Base-by-base conservation (phyloP, 2,797 vertebrate species). In the Danionella dracula region DNA sequence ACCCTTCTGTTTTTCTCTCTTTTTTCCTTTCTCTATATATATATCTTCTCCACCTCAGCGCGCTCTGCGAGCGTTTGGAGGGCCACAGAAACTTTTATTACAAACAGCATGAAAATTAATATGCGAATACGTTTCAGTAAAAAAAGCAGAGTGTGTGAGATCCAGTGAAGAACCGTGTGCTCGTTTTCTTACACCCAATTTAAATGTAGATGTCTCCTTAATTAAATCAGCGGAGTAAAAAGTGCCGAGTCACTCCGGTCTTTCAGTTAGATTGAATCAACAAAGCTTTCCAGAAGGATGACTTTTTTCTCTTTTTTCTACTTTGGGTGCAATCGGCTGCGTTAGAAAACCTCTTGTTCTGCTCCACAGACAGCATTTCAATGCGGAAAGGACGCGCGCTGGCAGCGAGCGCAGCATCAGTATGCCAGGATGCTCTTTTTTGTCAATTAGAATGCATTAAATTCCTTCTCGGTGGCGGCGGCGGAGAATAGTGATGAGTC, bases 211-310 rank as follows among this genome's bases (percentile, higher is more conserved):
- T n/a, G n/a, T n/a, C n/a, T n/a, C n/a, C n/a, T n/a, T n/a, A n/a
- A n/a, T n/a, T n/a, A n/a, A 35, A 51, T 63, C 37, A 31, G 16
- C 32, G 9, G 32, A 57, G 21, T 35, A 11, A 51, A 63, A 63
- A 50, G 41, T 51, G 23, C 7, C 34, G 21, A 53, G 37, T 63
- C 60, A 42, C 19, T 19, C 8, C 48, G 12, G 16, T 12, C n/a
- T 31, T 51, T 62, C 15, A 62, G 29, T 63, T 32, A 48, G 37
- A 51, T 53, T 56, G 53, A 56, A 56, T n/a, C 13, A 20, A 32
- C 23, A 20, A 20, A 17, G 51, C 48, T 35, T 61, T 48, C 32
- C 19, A 48, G 60, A 63, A 51, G 38, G 29, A 20, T 50, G 29
- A 38, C 45, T 12, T 50, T 49, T 50, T 50, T 6, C 35, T 48